Conservation (phyloP, 2,113 vertebrate genomes). For the Pelusios castaneus region DNA sequence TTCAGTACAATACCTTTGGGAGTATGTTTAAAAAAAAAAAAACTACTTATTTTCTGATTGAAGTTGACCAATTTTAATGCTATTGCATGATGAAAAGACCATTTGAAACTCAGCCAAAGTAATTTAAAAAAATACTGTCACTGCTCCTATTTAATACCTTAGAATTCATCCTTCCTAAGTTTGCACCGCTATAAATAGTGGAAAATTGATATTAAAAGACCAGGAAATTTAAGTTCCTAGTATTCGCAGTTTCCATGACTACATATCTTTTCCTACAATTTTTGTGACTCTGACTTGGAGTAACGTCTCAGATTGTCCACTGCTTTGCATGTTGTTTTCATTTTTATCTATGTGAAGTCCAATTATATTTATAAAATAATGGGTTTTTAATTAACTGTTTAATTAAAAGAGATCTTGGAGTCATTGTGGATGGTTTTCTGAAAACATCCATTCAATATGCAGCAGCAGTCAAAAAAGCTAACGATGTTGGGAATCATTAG, state of each 20-base stretch:
- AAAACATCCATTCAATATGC: no score
- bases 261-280: not conserved
- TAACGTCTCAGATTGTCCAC: not conserved
- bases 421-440: no score
- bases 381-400: no score
- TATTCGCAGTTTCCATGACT: not conserved
- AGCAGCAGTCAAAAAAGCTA: no score
- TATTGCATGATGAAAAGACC: not conserved
- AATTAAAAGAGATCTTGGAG: no score
- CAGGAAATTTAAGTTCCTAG: not conserved
- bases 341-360: not conserved
- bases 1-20: not conserved
- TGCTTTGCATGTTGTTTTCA: not conserved
- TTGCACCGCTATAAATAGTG: not conserved
- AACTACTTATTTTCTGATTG: not conserved
- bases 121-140: fast-evolving
- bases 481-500: no score
- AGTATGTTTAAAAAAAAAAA: not conserved
- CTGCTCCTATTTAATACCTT: not conserved
- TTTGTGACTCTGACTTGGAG: not conserved
- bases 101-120: not conserved
- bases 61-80: not conserved
- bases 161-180: not conserved
- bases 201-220: not conserved
- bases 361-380: no score